These are phyloP conservation scores for Corythornis vintsioides DNA, from an alignment of 2,113 vertebrate genomes.

Conservation along the genomic window DNA sequence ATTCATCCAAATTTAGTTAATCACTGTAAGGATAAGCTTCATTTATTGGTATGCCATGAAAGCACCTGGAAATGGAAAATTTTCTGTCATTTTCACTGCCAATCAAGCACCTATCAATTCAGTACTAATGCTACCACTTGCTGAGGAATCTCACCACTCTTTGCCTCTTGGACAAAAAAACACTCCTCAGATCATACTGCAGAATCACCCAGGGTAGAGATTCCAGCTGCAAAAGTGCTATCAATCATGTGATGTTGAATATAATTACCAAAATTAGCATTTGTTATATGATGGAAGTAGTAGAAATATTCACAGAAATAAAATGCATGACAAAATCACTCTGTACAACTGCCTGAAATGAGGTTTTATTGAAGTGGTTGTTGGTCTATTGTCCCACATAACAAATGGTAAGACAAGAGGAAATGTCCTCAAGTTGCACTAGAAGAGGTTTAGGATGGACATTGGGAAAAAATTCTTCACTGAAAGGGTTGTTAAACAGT, in stretches of 20 bases:
- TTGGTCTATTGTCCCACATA: too few species aligned
- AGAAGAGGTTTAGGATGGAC: too few species aligned
- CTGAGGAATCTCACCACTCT: neutral
- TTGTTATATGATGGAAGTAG: neutral
- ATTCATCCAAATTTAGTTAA: neutral
- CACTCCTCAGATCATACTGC: neutral
- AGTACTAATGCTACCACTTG: neutral
- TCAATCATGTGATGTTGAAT: neutral
- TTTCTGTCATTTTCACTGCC: slow-evolving; percentile 32
- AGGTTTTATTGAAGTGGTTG: too few species aligned
- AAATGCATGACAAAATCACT: neutral
- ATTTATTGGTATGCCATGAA: neutral
- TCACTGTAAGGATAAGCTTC: neutral
- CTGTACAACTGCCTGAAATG: too few species aligned
- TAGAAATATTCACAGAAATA: neutral
- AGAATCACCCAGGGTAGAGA: neutral
- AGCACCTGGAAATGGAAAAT: neutral
- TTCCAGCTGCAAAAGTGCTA: neutral
- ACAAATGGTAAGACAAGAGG: too few species aligned
- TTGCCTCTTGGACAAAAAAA: slow-evolving; percentile 17
- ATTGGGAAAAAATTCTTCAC: too few species aligned
- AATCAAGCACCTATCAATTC: neutral
- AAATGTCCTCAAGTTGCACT: too few species aligned
- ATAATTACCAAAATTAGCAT: neutral
- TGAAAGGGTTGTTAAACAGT: too few species aligned